These are phyloP conservation scores for Cynoglossus semilaevis DNA, from an alignment of 2,113 vertebrate species.

Conservation along the genomic window DNA sequence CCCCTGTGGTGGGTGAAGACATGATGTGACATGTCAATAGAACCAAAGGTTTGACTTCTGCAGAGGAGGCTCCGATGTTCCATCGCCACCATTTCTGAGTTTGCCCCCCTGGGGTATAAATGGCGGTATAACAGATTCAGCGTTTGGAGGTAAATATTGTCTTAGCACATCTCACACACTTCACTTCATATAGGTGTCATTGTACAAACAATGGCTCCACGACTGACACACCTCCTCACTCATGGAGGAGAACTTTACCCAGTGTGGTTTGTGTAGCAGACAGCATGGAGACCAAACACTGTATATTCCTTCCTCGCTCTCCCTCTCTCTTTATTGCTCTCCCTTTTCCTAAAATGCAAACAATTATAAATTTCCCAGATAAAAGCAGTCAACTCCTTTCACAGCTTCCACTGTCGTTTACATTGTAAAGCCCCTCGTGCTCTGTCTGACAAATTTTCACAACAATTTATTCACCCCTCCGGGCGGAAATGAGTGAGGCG, in stretches of 20 bases:
- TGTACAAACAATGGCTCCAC: slow-evolving; percentile 62
- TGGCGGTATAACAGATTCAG: slow-evolving; percentile 52
- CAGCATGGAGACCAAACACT: slow-evolving; percentile 34
- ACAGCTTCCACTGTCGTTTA: slow-evolving; percentile 41
- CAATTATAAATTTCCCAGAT: slow-evolving; percentile 33
- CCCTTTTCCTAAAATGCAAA: slow-evolving; percentile 24
- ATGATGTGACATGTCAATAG: slow-evolving; percentile 23
- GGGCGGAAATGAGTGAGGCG: slow-evolving; percentile 49
- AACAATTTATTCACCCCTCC: slow-evolving; percentile 44
- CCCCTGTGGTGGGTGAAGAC: slow-evolving; percentile 36
- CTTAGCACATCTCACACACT: slow-evolving; percentile 60
- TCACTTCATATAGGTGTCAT: slow-evolving; percentile 53
- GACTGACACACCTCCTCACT: slow-evolving; percentile 56
- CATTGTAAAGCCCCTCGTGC: slow-evolving; percentile 41
- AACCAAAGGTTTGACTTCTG: slow-evolving; percentile 20
- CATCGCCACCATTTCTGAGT: slow-evolving; percentile 35
- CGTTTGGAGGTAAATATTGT: slow-evolving; percentile 57
- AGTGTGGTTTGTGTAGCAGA: slow-evolving; percentile 47
- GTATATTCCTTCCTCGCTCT: slow-evolving; percentile 14
- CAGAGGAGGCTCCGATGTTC: slow-evolving; percentile 27
- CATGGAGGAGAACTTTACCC: slow-evolving; percentile 18
- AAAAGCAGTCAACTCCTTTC: slow-evolving; percentile 25
- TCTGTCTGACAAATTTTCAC: slow-evolving; percentile 47
- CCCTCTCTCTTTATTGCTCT: no score
- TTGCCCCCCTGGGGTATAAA: slow-evolving; percentile 54